Base-by-base conservation (phyloP, 2,888 invertebrate genomes). In the Hemaris fuciformis region DNA sequence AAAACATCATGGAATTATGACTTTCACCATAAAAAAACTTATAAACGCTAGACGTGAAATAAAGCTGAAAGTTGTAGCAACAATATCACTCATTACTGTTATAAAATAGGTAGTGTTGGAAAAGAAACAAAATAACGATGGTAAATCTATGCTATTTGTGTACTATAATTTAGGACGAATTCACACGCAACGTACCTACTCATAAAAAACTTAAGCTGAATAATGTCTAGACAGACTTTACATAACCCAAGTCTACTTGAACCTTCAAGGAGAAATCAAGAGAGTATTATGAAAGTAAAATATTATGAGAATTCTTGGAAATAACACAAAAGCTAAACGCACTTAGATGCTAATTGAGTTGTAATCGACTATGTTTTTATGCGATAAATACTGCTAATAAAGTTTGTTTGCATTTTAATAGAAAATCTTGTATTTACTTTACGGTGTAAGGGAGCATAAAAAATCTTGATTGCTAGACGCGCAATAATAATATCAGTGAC, bases 191-290 rank as follows among this genome's bases (percentile, higher is more conserved):
- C 1, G 53, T 31, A 53, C n/a, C n/a, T n/a, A n/a, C 18, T 10
- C 31, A 25, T 48, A 53, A 53, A 53, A 53, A 27, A 8, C 15
- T 27, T 15, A 27, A 3, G 15, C 27, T 53, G 27, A 53, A 53
- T 53, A 8, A 53, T 53, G 27, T 53, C 53, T 53, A 53, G 53
- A 53, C 53, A 18, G 48, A 27, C 25, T 27, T 27, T n/a, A 27
- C 15, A 18, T 18, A 53, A 31, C 53, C 18, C 10, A n/a, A 31
- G 31, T 31, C 27, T 53, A 10, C 8, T 31, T 8, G 27, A 53
- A 18, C 18, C 10, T 53, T 53, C 15, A 53, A 53, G 31, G 31
- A 53, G 53, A 31, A 31, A 31, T 31, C 18, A 20, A 18, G 10
- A 18, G 27, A 48, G n/a, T 15, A 6, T n/a, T 18, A 31, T 31